phyloP scores from a whole-genome alignment of 2,113 vertebrate species.

The Harpagus bidentatus region DNA sequence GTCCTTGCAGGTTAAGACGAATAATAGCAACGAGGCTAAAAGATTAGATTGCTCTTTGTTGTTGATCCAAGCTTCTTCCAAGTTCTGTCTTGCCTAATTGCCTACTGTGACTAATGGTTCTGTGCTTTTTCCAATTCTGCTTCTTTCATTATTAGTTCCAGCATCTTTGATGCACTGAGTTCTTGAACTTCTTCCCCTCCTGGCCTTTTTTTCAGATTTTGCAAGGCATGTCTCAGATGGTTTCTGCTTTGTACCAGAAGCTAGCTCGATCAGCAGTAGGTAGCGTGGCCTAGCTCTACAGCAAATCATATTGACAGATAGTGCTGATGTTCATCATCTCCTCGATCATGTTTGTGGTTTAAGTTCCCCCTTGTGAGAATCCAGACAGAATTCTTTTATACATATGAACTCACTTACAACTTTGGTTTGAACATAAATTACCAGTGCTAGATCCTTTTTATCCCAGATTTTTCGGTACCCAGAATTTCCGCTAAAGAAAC shows the following conservation, averaged over 20 bases:
- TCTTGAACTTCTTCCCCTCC: background rate
- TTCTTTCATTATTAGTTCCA: background rate
- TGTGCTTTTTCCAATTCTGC: background rate
- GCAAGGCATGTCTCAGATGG: background rate
- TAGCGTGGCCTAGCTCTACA: background rate
- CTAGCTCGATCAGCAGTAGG: background rate
- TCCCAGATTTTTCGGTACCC: background rate
- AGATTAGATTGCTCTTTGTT: conserved; percentile 7
- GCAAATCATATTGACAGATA: fast-evolving
- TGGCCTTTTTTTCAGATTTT: background rate
- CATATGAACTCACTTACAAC: background rate
- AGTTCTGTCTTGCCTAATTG: conserved; percentile 22
- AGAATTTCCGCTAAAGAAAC: background rate
- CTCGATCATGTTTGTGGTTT: fast-evolving
- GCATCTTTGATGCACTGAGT: background rate
- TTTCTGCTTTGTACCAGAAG: background rate
- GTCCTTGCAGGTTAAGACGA: background rate
- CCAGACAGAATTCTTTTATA: background rate
- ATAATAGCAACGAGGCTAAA: background rate
- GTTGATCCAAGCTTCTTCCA: background rate
- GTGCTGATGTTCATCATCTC: background rate
- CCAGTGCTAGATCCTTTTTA: background rate
- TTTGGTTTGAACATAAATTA: background rate
- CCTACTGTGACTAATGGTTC: background rate
- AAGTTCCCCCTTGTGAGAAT: background rate